Evolutionary conservation across 2,113 vertebrate species (phyloP), one percentile per base, ranked within the genome.

Genomic region (Perccottus glenii): DNA sequence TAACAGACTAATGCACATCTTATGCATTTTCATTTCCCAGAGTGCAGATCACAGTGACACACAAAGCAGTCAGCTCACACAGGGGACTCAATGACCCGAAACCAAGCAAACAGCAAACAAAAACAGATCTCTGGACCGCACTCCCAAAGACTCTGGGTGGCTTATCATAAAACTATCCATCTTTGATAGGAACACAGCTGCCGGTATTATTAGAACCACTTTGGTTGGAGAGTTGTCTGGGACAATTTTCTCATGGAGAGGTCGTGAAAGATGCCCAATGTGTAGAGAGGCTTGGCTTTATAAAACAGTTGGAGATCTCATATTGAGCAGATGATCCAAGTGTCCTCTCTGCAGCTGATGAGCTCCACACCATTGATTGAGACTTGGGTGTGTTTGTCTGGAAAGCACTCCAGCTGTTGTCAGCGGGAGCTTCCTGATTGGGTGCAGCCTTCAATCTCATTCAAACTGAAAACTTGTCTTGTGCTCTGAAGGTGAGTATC

Each of bases 181-280:
- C 77, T 79, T 70, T 58, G 60, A 75, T 56, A 52, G 10, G 58
- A 70, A 43, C 64, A 67, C 70, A 77, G 64, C 63, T 58, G 67
- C 60, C n/a, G 2, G 33, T 67, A 87, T 82, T 80, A 83, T 83
- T 82, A 83, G 82, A 64, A 76, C 67, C 71, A 80, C 71, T 78
- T 81, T 46, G 35, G 63, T 44, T n/a, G 72, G 56, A 59, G 56
- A 56, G 27, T 69, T 56, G 59, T n/a, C 27, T 16, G 2, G 0
- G 61, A 48, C 60, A 58, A 77, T 78, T 81, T 87, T 87, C 85
- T 83, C 87, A 89, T 32, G 15, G 48, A 66, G 68, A 64, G 73
- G 73, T 75, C 67, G 4, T 9, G 49, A 67, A 67, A 49, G 51
- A 73, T 49, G 19, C 62, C 48, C 55, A 0, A 56, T 75, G 69